Percentiles rank a stretch among this genome's conserved stretches.
phyloP scores from a whole-genome alignment of 2,888 invertebrate species.

The Argyra leucocephala region DNA sequence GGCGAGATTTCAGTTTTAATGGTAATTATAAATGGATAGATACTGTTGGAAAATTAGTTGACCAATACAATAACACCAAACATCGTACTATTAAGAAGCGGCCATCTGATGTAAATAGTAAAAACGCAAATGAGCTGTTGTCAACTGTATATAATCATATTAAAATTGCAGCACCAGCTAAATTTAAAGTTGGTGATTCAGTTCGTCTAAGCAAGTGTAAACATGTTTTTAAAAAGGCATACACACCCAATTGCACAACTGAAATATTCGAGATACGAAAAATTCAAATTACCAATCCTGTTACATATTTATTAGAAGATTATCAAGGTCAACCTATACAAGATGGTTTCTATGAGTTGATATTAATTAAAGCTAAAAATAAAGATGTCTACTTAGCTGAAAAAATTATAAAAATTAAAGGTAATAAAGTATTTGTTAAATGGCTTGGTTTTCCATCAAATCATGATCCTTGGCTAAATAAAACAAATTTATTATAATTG shows the following conservation, averaged over 20 bases:
- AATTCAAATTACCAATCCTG: slow-evolving; percentile 27
- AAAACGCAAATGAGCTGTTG: background rate
- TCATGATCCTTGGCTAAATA: slow-evolving; percentile 29
- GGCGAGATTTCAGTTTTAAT: slow-evolving; percentile 25
- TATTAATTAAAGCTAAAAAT: slow-evolving; percentile 30
- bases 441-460: slow-evolving; percentile 26
- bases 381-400: slow-evolving; percentile 32
- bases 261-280: slow-evolving; percentile 29
- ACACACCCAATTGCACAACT: slow-evolving; percentile 29
- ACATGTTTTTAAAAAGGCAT: slow-evolving; percentile 22
- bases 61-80: slow-evolving; percentile 25
- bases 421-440: slow-evolving; percentile 21
- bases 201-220: background rate
- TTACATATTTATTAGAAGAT: slow-evolving; percentile 27
- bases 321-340: slow-evolving; percentile 28
- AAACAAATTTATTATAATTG: slow-evolving; percentile 19
- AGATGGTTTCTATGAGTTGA: slow-evolving; percentile 31
- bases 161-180: background rate
- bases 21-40: slow-evolving; percentile 28
- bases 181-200: background rate
- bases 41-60: slow-evolving; percentile 19
- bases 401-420: slow-evolving; percentile 27
- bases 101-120: slow-evolving; percentile 25
- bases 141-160: slow-evolving; percentile 10
- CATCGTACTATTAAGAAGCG: slow-evolving; percentile 26